These are phyloP conservation scores for Bujurquina vittata DNA, from an alignment of 2,113 vertebrate genomes.

Conservation along the genomic window DNA sequence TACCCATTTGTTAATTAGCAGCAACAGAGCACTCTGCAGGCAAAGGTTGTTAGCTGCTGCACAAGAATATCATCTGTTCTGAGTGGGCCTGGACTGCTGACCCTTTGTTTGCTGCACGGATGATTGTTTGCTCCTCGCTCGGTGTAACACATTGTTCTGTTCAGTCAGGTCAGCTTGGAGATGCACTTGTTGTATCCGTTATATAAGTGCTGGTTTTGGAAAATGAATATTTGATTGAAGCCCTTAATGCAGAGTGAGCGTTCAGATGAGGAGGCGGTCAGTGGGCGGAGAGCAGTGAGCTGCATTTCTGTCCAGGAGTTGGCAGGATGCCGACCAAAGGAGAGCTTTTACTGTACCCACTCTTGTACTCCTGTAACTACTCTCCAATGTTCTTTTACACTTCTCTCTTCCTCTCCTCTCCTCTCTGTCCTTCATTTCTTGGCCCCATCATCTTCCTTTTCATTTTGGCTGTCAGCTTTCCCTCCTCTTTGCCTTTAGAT, in stretches of 20 bases:
- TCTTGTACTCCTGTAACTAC: conserved; percentile 51
- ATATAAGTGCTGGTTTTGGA: conserved; percentile 80
- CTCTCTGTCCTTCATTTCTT: conserved; percentile 15
- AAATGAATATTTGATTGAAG: conserved; percentile 82
- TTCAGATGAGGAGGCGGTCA: conserved; percentile 78
- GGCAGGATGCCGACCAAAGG: conserved; percentile 65
- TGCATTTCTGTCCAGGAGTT: conserved; percentile 71
- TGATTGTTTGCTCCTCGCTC: conserved; percentile 55
- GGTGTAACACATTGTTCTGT: conserved; percentile 57
- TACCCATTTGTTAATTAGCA: conserved; percentile 68
- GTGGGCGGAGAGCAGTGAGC: conserved; percentile 74
- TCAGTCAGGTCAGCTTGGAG: conserved; percentile 54
- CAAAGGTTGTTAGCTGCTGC: conserved; percentile 44
- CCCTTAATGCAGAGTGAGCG: conserved; percentile 78
- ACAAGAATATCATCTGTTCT: conserved; percentile 45
- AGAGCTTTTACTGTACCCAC: conserved; percentile 72
- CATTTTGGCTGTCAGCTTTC: conserved; percentile 29
- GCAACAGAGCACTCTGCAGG: conserved; percentile 19
- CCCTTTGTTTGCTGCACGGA: conserved; percentile 45
- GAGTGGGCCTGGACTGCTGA: conserved; percentile 53
- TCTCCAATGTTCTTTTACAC: conserved; percentile 38
- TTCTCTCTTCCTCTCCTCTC: background rate
- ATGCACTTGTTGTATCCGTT: conserved; percentile 69
- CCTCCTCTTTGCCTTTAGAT: background rate
- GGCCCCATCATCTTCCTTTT: conserved; percentile 9